phyloP scores from a whole-genome alignment of 1,140 invertebrate species.

The Drosophila erecta region DNA sequence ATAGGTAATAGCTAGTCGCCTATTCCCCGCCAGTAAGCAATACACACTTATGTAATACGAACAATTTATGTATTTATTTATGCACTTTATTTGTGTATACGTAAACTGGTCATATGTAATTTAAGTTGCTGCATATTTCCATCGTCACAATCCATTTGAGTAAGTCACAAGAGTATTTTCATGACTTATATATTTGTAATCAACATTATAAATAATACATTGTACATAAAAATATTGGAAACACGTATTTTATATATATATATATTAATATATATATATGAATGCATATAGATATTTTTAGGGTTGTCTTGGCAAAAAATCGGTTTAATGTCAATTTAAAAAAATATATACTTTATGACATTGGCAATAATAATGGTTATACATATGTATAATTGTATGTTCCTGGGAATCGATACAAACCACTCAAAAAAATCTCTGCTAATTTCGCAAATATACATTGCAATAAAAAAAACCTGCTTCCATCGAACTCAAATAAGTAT shows the following conservation, averaged over 20 bases:
- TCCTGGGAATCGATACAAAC: slow-evolving; percentile 5
- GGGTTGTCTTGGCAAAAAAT: slow-evolving; percentile 4
- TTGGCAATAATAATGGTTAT: background rate
- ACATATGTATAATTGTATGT: background rate
- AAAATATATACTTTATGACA: background rate
- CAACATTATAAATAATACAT: slow-evolving; percentile 11
- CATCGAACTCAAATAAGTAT: background rate
- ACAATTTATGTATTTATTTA: slow-evolving; percentile 33
- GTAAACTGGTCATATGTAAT: slow-evolving; percentile 37
- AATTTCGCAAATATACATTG: too few species aligned
- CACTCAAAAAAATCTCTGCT: background rate
- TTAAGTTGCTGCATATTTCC: slow-evolving; percentile 34
- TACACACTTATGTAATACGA: slow-evolving; percentile 29
- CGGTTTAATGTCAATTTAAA: background rate
- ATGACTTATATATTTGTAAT: slow-evolving; percentile 18
- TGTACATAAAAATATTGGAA: slow-evolving; percentile 14
- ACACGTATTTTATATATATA: background rate
- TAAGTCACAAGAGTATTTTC: slow-evolving; percentile 27
- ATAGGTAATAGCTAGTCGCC: background rate
- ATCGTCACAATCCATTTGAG: slow-evolving; percentile 32
- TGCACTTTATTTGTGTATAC: slow-evolving; percentile 33
- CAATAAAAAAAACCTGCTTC: background rate
- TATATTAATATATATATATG: too few species aligned
- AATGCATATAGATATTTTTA: background rate
- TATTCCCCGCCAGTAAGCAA: slow-evolving; percentile 19